Conservation (phyloP, 2,888 invertebrate species). For the Lapara coniferarum region DNA sequence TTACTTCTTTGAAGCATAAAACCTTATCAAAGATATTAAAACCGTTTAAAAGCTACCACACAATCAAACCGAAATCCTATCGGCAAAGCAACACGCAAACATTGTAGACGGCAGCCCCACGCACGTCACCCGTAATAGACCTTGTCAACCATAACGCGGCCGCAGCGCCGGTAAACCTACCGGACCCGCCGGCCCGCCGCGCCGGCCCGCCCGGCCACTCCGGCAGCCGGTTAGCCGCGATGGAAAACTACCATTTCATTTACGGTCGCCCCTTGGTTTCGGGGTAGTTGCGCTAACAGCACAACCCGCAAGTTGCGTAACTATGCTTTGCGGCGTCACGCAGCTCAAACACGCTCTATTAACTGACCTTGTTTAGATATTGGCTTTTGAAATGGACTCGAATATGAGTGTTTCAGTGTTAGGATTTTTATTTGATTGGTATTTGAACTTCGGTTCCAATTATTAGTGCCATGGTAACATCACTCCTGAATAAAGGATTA, state of each 20-base stretch:
- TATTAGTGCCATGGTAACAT: too few relatives aligned
- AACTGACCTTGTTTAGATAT: constrained; percentile 48
- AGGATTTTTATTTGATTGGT: background rate
- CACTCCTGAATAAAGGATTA: too few relatives aligned
- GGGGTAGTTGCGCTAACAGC: constrained; percentile 74
- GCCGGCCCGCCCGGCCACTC: constrained; percentile 46
- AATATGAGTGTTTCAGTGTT: constrained; percentile 14
- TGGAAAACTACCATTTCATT: constrained; percentile 82
- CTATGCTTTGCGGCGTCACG: constrained; percentile 70
- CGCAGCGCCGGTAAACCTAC: constrained; percentile 63
- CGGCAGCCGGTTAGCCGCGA: constrained; percentile 62
- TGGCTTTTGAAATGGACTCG: constrained; percentile 40
- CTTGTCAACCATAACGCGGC: constrained; percentile 82
- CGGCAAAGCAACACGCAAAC: constrained; percentile 54
- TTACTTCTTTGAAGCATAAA: background rate
- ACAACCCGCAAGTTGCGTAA: constrained; percentile 74
- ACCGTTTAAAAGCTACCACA: background rate
- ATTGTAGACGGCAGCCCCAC: constrained; percentile 59
- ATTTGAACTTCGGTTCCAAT: background rate
- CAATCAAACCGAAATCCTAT: constrained; percentile 29
- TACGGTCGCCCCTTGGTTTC: constrained; percentile 77
- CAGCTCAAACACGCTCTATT: constrained; percentile 59
- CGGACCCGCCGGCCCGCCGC: constrained; percentile 48
- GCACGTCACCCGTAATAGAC: constrained; percentile 73
- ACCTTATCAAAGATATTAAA: background rate